These are phyloP conservation scores for Tanytarsus gracilentus DNA, from an alignment of 2,888 invertebrate genomes.

Conservation along the genomic window DNA sequence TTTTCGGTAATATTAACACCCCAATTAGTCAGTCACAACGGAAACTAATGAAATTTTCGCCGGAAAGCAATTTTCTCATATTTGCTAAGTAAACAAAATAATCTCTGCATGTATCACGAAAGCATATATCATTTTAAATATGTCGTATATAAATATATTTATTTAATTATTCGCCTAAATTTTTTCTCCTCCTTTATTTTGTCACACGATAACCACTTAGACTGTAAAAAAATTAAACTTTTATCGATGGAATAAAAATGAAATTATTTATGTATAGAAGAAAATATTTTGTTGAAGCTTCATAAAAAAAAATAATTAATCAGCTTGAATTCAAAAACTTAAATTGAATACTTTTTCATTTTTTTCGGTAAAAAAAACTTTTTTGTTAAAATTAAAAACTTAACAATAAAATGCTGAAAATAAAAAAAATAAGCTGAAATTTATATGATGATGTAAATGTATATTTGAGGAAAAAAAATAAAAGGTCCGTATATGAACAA, in stretches of 20 bases:
- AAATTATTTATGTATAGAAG: slow-evolving; percentile 4
- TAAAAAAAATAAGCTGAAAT: slow-evolving; percentile 15
- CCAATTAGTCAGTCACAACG: too few species aligned
- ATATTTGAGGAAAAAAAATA: slow-evolving; percentile 15
- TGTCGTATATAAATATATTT: neutral
- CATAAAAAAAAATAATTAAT: neutral
- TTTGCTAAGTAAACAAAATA: neutral
- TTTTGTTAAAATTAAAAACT: neutral
- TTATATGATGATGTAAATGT: slow-evolving; percentile 25
- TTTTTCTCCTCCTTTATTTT: neutral
- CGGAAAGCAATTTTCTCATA: too few species aligned
- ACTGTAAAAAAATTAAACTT: neutral
- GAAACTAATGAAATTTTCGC: too few species aligned
- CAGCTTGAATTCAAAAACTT: neutral
- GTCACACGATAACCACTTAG: neutral
- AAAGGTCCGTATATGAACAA: slow-evolving; percentile 16
- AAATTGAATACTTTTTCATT: neutral
- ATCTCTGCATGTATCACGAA: neutral
- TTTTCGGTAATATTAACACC: too few species aligned
- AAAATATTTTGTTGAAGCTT: neutral
- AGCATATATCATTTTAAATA: neutral
- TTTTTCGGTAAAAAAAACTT: neutral
- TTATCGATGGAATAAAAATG: neutral
- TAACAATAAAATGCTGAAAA: slow-evolving; percentile 1
- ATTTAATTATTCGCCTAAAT: neutral